These are phyloP conservation scores for Patella caerulea DNA, from an alignment of 2,888 invertebrate genomes.

Conservation along the genomic window DNA sequence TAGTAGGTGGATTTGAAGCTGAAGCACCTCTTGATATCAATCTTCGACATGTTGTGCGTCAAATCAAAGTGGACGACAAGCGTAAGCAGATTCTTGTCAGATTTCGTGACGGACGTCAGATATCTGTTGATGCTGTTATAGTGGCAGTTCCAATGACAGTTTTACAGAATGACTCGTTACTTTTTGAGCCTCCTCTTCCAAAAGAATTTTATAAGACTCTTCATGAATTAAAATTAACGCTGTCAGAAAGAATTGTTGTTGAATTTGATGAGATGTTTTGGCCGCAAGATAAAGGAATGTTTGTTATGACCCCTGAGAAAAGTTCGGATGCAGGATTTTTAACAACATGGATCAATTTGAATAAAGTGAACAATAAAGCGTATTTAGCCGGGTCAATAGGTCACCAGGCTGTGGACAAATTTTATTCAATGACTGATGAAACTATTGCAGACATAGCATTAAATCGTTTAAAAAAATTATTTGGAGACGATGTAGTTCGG, in stretches of 20 bases:
- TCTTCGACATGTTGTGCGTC: constrained; percentile 52
- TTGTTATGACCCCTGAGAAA: constrained; percentile 43
- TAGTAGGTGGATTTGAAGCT: constrained; percentile 50
- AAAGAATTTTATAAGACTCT: constrained; percentile 43
- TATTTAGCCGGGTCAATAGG: constrained; percentile 46
- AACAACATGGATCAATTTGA: constrained; percentile 57
- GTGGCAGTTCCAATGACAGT: constrained; percentile 58
- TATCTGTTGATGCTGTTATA: constrained; percentile 53
- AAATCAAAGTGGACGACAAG: constrained; percentile 49
- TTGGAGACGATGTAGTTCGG: constrained; percentile 48
- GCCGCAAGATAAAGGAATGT: constrained; percentile 58
- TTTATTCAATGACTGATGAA: constrained; percentile 49
- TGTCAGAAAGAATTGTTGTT: constrained; percentile 46
- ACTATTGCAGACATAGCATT: constrained; percentile 45
- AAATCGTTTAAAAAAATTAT: constrained; percentile 46
- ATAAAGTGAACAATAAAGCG: constrained; percentile 44
- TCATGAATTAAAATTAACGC: constrained; percentile 41
- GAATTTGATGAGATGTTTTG: constrained; percentile 60
- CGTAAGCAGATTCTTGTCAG: constrained; percentile 50
- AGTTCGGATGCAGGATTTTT: constrained; percentile 46
- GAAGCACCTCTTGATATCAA: constrained; percentile 52
- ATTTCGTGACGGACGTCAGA: constrained; percentile 50
- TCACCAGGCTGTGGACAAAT: constrained; percentile 42
- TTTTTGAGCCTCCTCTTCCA: constrained; percentile 57
- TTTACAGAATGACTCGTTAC: constrained; percentile 40